Base-by-base conservation (phyloP, 1,140 invertebrate species). In the Brachionus rotundiformis region DNA sequence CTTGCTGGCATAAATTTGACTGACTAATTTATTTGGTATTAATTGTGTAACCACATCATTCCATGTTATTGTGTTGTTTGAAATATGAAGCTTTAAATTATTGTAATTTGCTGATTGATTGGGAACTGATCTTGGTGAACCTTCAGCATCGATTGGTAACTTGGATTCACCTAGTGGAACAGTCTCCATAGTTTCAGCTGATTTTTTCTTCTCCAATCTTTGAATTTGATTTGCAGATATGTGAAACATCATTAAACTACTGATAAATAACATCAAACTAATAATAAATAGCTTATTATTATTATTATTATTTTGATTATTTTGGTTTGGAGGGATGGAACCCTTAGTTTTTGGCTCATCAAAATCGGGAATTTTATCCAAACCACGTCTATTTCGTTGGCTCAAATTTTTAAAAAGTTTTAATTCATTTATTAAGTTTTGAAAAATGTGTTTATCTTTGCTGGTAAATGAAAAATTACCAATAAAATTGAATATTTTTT, bases 21-120 rank as follows among this genome's bases (percentile, higher is more conserved):
- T 25, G 5, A 79, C 25, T 11, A 79, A 41, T 59, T 41, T 39
- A 59, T 79, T 79, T 11, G 76, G 13, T 59, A 79, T 36, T 23
- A 79, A 19, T n/a, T 79, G 76, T 1, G 47, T 79, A 2, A 79
- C 76, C 10, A 79, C 49, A 36, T 79, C 76, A 41, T 63, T 79
- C 76, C 76, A 79, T 29, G 47, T 79, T 27, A 79, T 73, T 11
- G 36, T 44, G 11, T 73, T 73, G 27, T 73, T 73, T 31, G 33
- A 25, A 4, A 73, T 44, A 73, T 73, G 68, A 27, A 73, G 68
- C 23, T 73, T 73, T 44, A 73, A 19, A 44, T 44, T 73, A 41
- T 41, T 27, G 25, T 8, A 1, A 31, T 13, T 36, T 11, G 36
- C 36, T 44, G 68, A 25, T 47, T 73, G 16, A 41, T 1, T 16